Percentiles rank a stretch among this genome's conserved stretches.
Evolutionary conservation across 2,113 vertebrate genomes (phyloP).

Genomic region (Amblyornis subalaris): DNA sequence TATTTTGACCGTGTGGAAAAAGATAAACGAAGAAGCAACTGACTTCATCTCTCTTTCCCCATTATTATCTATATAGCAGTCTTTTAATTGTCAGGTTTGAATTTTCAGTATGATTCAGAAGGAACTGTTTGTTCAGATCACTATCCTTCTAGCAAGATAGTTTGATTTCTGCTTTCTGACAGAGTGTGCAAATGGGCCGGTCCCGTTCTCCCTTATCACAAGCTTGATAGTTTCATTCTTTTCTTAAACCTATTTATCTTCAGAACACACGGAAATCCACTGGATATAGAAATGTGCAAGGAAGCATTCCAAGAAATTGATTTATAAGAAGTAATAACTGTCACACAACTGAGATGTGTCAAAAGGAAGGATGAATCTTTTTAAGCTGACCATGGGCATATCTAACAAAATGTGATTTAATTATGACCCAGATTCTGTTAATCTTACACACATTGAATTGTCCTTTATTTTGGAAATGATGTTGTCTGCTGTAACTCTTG

Average conservation of each 20-base stretch:
- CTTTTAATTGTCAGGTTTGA: not conserved
- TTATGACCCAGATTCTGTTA: not conserved
- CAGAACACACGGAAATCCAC: not conserved
- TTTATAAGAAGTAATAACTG: not conserved
- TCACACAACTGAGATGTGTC: not conserved
- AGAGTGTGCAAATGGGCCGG: not conserved
- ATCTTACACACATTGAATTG: not conserved
- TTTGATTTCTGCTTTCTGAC: not conserved
- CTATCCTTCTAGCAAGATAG: fast-evolving
- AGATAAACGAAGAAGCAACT: not conserved
- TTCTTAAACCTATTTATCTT: not conserved
- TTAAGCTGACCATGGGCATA: not conserved
- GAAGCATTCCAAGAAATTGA: not conserved
- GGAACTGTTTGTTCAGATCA: not conserved
- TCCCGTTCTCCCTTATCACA: not conserved
- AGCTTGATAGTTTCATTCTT: not conserved
- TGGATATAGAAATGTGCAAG: not conserved
- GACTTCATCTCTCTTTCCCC: not conserved
- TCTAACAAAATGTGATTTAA: not conserved
- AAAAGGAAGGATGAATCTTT: not conserved
- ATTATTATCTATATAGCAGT: not conserved
- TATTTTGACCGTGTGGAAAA: not conserved
- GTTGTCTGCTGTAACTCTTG: not conserved
- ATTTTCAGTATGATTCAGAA: not conserved
- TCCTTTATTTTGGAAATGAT: not conserved